Conservation (phyloP, 2,888 invertebrate species). For the Raillietiella orientalis region DNA sequence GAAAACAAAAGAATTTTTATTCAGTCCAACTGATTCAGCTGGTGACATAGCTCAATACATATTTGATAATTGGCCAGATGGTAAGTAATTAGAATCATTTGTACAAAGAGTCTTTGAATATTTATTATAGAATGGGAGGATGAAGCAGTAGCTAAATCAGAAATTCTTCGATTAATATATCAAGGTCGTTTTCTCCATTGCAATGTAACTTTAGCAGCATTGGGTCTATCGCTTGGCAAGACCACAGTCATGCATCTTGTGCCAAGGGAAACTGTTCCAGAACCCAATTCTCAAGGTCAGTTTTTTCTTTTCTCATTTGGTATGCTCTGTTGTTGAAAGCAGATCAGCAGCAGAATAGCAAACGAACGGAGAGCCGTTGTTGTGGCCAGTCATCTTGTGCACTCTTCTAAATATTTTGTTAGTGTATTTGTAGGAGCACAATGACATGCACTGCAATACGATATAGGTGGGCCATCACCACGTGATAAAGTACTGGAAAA, state of each 20-base stretch:
- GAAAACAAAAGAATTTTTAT: constrained; percentile 95
- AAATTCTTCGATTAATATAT: constrained; percentile 93
- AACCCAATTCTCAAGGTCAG: constrained; percentile 84
- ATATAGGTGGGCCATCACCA: too few relatives aligned
- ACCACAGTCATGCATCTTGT: constrained; percentile 99
- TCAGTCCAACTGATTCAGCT: constrained; percentile 84
- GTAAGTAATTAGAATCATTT: constrained; percentile 29
- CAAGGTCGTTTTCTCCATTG: constrained; percentile 98
- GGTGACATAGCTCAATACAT: constrained; percentile 96
- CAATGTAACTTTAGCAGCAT: constrained; percentile 88
- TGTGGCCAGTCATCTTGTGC: too few relatives aligned
- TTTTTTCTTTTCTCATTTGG: constrained; percentile 1
- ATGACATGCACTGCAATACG: too few relatives aligned
- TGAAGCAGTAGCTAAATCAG: constrained; percentile 78
- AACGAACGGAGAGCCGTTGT: too few relatives aligned
- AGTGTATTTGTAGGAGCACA: too few relatives aligned
- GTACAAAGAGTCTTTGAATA: not conserved
- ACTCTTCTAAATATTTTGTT: too few relatives aligned
- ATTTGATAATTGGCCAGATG: constrained; percentile 97
- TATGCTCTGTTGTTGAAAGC: too few relatives aligned
- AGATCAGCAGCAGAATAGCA: too few relatives aligned
- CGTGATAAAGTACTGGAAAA: too few relatives aligned
- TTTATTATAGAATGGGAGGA: constrained; percentile 54
- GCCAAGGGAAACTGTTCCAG: constrained; percentile 92
- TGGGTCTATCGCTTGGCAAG: constrained; percentile 83